Evolutionary conservation across 2,113 vertebrate species (phyloP).

Genomic region (Tringa solitaria): DNA sequence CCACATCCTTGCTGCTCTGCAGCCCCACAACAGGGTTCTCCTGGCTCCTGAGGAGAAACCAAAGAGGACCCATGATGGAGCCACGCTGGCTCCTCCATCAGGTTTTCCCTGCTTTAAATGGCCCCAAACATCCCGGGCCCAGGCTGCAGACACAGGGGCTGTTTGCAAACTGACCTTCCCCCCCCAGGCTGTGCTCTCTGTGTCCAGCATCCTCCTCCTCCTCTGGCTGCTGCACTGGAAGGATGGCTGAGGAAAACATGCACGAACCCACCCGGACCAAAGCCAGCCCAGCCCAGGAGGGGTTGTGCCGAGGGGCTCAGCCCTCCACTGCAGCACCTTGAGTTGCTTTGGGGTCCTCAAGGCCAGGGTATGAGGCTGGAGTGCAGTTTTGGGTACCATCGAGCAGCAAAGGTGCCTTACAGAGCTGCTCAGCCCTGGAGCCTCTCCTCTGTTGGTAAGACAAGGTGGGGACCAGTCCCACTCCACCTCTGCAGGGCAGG

Average conservation of each 20-base stretch:
- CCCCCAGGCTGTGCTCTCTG: rapidly evolving
- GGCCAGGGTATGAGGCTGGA: rapidly evolving
- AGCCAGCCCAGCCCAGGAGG: background rate
- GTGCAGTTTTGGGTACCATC: background rate
- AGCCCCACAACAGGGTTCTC: too few species aligned
- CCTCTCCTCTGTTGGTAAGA: background rate
- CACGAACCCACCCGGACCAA: background rate
- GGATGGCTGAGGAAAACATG: rapidly evolving
- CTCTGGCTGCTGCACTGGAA: background rate
- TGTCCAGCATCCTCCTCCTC: background rate
- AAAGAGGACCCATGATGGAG: rapidly evolving
- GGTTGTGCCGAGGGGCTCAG: background rate
- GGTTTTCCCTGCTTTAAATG: background rate
- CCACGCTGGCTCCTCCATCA: background rate
- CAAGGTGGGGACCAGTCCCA: background rate
- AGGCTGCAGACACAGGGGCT: background rate
- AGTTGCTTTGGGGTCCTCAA: background rate
- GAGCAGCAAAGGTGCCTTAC: rapidly evolving
- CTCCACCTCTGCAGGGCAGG: rapidly evolving
- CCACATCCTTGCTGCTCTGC: rapidly evolving
- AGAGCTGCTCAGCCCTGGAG: background rate
- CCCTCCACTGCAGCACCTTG: rapidly evolving
- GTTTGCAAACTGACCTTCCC: background rate
- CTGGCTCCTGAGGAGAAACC: background rate
- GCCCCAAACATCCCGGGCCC: rapidly evolving